These are phyloP conservation scores for Microhierax caerulescens DNA, from an alignment of 2,797 vertebrate species.

Conservation along the genomic window DNA sequence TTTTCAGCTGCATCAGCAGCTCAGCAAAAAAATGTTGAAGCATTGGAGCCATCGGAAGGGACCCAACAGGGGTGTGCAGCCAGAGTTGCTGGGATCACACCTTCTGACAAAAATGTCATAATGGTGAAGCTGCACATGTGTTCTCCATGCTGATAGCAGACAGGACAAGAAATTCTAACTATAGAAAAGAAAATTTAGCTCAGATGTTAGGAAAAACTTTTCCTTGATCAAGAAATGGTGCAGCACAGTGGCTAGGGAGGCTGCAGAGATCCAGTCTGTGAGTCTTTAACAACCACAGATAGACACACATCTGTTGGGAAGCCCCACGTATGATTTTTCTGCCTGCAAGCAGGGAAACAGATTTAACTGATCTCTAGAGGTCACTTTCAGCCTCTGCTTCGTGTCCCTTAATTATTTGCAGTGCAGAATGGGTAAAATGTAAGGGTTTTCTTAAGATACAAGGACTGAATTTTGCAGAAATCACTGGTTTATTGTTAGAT, in stretches of 20 bases:
- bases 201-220: neutral
- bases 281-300: neutral
- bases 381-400: neutral
- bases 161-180: neutral
- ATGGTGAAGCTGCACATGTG: neutral
- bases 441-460: neutral
- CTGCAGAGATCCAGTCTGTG: neutral
- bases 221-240: neutral
- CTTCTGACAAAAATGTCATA: neutral
- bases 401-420: neutral
- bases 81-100: neutral
- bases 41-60: neutral
- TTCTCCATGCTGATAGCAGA: neutral
- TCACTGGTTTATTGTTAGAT: neutral
- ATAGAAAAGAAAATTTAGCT: neutral
- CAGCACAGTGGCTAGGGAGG: neutral
- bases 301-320: neutral
- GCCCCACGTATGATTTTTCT: neutral
- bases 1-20: neutral
- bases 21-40: neutral
- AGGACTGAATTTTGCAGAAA: neutral
- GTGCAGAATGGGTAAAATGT: neutral
- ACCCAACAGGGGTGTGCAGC: neutral
- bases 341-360: neutral
- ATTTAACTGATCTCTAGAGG: neutral